These are phyloP conservation scores for Poecile montanus DNA, from an alignment of 2,797 vertebrate genomes.

Conservation along the genomic window DNA sequence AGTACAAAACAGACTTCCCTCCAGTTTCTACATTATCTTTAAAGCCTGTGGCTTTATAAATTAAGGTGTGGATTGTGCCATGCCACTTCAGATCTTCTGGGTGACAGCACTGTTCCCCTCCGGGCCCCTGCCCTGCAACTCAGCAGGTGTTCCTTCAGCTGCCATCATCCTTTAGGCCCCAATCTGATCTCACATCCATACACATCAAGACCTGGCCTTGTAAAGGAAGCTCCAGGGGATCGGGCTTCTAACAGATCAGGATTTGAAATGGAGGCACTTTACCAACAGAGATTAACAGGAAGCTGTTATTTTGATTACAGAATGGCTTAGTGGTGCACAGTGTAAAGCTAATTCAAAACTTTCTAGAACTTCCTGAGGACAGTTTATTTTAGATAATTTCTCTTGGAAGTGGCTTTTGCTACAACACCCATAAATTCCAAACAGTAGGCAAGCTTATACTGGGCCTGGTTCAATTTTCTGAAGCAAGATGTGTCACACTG, in stretches of 20 bases:
- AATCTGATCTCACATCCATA: not conserved
- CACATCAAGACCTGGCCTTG: not conserved
- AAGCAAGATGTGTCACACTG: not conserved
- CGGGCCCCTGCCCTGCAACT: not conserved
- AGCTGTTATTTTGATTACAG: not conserved
- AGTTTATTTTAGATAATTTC: not conserved
- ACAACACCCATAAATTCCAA: not conserved
- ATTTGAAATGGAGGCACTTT: not conserved
- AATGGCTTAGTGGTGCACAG: not conserved
- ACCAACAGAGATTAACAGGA: not conserved
- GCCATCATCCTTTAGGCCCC: not conserved
- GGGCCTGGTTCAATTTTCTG: not conserved
- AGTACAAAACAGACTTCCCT: not conserved
- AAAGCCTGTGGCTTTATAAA: not conserved
- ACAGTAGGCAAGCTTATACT: not conserved
- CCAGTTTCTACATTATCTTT: not conserved
- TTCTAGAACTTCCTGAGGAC: not conserved
- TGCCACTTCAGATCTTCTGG: not conserved
- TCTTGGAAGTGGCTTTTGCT: not conserved
- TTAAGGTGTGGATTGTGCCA: not conserved
- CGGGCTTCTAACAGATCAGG: not conserved
- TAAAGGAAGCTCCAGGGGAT: not conserved
- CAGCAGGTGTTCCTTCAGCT: not conserved
- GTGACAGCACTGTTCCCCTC: not conserved
- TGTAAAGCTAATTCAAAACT: not conserved